Conservation (phyloP, 2,888 invertebrate species). For the Chaetogeoica ovagalla region DNA sequence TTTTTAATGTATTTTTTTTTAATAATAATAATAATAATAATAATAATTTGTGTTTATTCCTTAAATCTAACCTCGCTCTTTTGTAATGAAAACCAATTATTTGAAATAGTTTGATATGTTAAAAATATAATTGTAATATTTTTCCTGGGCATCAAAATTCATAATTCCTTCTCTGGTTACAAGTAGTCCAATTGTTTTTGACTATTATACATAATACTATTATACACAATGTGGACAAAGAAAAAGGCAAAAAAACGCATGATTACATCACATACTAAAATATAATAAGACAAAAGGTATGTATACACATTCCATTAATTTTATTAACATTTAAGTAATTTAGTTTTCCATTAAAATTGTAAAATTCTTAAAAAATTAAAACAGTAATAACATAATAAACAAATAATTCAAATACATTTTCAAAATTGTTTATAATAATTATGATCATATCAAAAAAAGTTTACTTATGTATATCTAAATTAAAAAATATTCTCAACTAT, state of each 20-base stretch:
- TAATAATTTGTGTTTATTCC: constrained; percentile 35
- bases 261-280: too few relatives aligned
- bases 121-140: too few relatives aligned
- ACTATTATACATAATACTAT: too few relatives aligned
- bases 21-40: too few relatives aligned
- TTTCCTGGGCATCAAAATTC: too few relatives aligned
- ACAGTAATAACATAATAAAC: background rate
- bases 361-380: background rate
- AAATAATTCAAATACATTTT: background rate
- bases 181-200: too few relatives aligned
- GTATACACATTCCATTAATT: too few relatives aligned
- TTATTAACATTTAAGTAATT: background rate
- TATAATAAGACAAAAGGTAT: too few relatives aligned
- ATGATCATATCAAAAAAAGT: constrained; percentile 16
- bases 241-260: too few relatives aligned
- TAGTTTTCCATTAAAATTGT: background rate
- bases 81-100: constrained; percentile 24
- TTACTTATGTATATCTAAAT: background rate
- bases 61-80: constrained; percentile 44
- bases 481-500: constrained; percentile 14
- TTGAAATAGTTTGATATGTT: constrained; percentile 1
- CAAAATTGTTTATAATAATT: background rate
- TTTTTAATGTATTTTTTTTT: constrained; percentile 32
- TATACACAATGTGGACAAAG: too few relatives aligned
- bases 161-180: too few relatives aligned